These are phyloP conservation scores for Helicoverpa assulta DNA, from an alignment of 2,888 invertebrate genomes.

Conservation along the genomic window DNA sequence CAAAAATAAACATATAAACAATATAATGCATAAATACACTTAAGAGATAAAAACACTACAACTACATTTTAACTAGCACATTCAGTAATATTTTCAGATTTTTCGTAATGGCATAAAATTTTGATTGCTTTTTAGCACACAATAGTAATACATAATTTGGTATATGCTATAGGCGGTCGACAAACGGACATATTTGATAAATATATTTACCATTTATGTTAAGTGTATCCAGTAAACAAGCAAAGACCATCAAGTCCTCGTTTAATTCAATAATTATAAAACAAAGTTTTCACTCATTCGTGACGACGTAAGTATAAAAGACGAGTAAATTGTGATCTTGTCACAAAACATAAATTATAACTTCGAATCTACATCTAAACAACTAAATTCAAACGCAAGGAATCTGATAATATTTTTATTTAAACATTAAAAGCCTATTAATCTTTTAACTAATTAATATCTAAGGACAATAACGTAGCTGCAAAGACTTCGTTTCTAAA, in stretches of 20 bases:
- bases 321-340: neutral
- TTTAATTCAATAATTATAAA: neutral
- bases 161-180: slow-evolving; percentile 48
- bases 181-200: slow-evolving; percentile 29
- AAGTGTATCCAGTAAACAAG: too few species aligned
- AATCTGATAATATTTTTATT: slow-evolving; percentile 53
- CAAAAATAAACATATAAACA: slow-evolving; percentile 67
- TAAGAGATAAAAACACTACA: slow-evolving; percentile 70
- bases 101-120: slow-evolving; percentile 43
- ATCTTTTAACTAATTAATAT: slow-evolving; percentile 40
- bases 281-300: neutral
- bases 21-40: slow-evolving; percentile 72
- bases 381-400: slow-evolving; percentile 47
- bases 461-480: slow-evolving; percentile 44
- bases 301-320: neutral
- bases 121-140: slow-evolving; percentile 16
- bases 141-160: slow-evolving; percentile 21
- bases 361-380: slow-evolving; percentile 33
- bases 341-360: neutral
- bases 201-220: too few species aligned
- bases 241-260: too few species aligned
- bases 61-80: slow-evolving; percentile 87
- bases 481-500: slow-evolving; percentile 34
- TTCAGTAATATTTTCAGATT: slow-evolving; percentile 87
- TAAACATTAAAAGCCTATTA: slow-evolving; percentile 46